Base-by-base conservation (phyloP, 2,888 invertebrate species). In the Catocala nupta region DNA sequence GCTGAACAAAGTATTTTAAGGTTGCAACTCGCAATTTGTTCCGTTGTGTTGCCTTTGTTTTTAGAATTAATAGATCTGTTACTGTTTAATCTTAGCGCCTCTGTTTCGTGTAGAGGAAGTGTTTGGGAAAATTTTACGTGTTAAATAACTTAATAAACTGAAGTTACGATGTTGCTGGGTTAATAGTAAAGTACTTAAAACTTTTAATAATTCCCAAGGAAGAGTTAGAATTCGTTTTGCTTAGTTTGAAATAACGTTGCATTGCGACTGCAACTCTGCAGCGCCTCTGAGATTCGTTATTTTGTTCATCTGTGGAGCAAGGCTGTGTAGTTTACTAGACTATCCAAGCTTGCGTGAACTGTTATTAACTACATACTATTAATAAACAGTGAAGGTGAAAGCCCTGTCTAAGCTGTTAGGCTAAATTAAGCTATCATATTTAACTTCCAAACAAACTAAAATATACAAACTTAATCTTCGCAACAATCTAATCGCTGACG, bases 11-110 rank as follows among this genome's bases (percentile, higher is more conserved):
- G 70, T 78, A 74, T 79, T 79, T 77, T 65, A 70, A 71, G 71
- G 74, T 75, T 77, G 79, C 79, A 70, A 66, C 72, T 72, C 73
- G 78, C 78, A 71, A 75, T 82, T 83, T 61, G 70, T 61, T 72
- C 66, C 61, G 67, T 71, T 67, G 72, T 78, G 54, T 64, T 61
- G 42, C 55, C 48, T 72, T 65, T 70, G 54, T 66, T 66, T 68
- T 68, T 64, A 16, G 53, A 65, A 63, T 71, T 64, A 58, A 65
- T 71, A 52, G 58, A 54, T 65, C 62, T 63, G 63, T 59, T 64
- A 48, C 52, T 68, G 60, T 63, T 60, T 65, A 56, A 54, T 60
- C 65, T 68, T 50, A 11, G 44, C 12, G 48, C 16, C 7, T 47
- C 44, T 48, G 50, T 55, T 51, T 45, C 0, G 58, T 61, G 36